A percentile compares a stretch with the other conserved stretches of the same genome.
phyloP scores from a whole-genome alignment of 2,888 invertebrate genomes.

The Herminia tarsipennalis region DNA sequence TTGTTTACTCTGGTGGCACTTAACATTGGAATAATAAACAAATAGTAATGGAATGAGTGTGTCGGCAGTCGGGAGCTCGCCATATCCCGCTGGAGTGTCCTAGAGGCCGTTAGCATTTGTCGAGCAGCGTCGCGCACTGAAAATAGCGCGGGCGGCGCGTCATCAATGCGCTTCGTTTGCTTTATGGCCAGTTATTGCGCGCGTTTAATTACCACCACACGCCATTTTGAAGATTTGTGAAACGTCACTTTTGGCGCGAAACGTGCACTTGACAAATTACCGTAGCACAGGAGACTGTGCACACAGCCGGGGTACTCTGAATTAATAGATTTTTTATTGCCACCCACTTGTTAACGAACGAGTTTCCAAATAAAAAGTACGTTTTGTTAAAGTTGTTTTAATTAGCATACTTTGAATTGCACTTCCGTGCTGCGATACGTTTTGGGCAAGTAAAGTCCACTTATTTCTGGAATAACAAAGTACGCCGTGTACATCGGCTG shows the following conservation, averaged over 20 bases:
- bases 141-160: conserved; percentile 77
- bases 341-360: conserved; percentile 33
- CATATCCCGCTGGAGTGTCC: conserved; percentile 70
- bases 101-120: conserved; percentile 85
- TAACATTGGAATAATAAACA: conserved; percentile 36
- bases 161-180: conserved; percentile 77
- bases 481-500: conserved; percentile 68
- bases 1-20: conserved; percentile 26
- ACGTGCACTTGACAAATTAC: conserved; percentile 67
- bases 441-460: conserved; percentile 52
- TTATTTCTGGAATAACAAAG: conserved; percentile 68
- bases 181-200: conserved; percentile 80
- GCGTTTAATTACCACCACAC: conserved; percentile 75
- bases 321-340: conserved; percentile 39
- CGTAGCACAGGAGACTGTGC: conserved; percentile 43
- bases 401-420: conserved; percentile 60
- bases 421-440: conserved; percentile 59
- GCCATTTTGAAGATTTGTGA: conserved; percentile 79
- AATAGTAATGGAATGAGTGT: conserved; percentile 33
- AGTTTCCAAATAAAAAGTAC: conserved; percentile 38
- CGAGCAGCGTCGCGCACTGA: conserved; percentile 76
- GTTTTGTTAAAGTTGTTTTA: conserved; percentile 53
- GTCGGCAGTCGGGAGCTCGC: conserved; percentile 24
- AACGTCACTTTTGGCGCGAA: conserved; percentile 77
- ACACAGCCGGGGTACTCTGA: conserved; percentile 36